phyloP scores from a whole-genome alignment of 37 sponge, comb jelly and placozoan genomes.

The Bolinopsis microptera region DNA sequence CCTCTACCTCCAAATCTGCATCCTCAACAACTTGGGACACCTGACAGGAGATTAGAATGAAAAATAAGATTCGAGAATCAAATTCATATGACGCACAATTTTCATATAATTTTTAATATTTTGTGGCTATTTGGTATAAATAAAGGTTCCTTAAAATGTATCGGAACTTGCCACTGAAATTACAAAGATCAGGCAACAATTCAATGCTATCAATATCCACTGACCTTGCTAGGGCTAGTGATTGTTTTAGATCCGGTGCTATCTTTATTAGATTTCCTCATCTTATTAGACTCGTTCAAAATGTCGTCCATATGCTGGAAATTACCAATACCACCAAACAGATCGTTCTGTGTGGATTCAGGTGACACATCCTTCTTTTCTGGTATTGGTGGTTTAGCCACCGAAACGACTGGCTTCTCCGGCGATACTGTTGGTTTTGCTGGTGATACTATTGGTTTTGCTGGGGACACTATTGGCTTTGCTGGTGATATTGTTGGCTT shows the following conservation, averaged over 20 bases:
- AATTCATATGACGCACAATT: no score
- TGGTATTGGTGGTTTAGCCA: background rate
- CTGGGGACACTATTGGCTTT: background rate
- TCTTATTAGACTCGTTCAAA: constrained; percentile 26
- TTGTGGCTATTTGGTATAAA: no score
- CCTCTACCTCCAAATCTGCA: background rate
- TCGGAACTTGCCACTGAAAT: no score
- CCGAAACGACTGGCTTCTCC: background rate
- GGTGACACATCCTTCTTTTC: background rate
- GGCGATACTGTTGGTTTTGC: background rate
- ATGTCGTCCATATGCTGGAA: constrained; percentile 30
- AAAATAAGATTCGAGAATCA: no score
- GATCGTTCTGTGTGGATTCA: background rate
- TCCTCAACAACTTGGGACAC: background rate
- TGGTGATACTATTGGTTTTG: background rate
- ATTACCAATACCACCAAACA: constrained; percentile 27
- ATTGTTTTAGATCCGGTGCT: constrained; percentile 62
- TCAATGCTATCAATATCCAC: no score
- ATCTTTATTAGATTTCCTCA: background rate
- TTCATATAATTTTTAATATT: no score
- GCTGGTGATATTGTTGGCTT: background rate
- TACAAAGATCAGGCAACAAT: no score
- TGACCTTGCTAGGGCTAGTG: background rate
- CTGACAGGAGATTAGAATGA: background rate
- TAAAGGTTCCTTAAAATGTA: no score